Evolutionary conservation across 2,888 invertebrate genomes (phyloP).

Genomic region (Selenia dentaria): DNA sequence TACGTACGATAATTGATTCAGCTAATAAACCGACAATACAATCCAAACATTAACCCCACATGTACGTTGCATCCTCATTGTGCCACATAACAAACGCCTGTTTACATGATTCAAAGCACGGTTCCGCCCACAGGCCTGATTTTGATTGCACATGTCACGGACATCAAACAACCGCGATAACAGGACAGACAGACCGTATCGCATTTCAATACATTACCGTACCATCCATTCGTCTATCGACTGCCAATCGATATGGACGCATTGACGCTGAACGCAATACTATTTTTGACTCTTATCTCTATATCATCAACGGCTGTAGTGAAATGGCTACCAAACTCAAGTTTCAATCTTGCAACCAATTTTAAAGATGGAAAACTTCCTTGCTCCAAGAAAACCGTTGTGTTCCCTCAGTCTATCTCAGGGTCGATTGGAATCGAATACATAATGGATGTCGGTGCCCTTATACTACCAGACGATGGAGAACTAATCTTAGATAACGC

Average conservation of each 20-base stretch:
- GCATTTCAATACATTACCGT: constrained; percentile 52
- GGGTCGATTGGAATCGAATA: constrained; percentile 54
- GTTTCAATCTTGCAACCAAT: constrained; percentile 63
- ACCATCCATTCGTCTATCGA: constrained; percentile 33
- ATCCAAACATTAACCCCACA: too few species aligned
- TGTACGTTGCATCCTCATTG: constrained; percentile 7
- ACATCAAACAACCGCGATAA: constrained; percentile 50
- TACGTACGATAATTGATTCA: too few species aligned
- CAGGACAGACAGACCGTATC: constrained; percentile 64
- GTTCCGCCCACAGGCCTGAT: constrained; percentile 37
- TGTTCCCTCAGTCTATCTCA: constrained; percentile 60
- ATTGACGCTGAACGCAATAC: constrained; percentile 26
- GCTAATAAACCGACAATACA: too few species aligned
- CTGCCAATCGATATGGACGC: constrained; percentile 31
- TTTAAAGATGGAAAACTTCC: constrained; percentile 64
- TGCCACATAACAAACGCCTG: constrained; percentile 17
- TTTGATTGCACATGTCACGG: constrained; percentile 51
- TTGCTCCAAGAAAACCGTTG: constrained; percentile 67
- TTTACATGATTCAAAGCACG: constrained; percentile 27
- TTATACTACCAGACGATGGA: constrained; percentile 70
- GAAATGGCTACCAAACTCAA: constrained; percentile 66
- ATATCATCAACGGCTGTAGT: constrained; percentile 52
- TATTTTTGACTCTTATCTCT: constrained; percentile 38
- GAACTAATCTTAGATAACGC: constrained; percentile 62
- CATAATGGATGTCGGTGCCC: constrained; percentile 48